Base-by-base conservation (phyloP, 1,140 invertebrate species). In the Aphis craccivora region DNA sequence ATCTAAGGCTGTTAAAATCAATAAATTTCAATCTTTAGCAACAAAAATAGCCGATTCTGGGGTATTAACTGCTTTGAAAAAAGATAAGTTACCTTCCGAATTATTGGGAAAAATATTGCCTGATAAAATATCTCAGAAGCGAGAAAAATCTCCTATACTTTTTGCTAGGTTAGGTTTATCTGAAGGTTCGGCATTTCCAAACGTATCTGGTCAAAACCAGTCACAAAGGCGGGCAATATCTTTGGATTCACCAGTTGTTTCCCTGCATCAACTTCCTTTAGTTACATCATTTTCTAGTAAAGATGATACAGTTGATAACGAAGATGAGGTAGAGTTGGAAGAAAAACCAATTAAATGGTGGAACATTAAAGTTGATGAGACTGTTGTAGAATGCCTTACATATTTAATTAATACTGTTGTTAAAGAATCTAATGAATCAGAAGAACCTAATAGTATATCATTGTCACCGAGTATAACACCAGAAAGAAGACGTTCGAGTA, bases 201-300 rank as follows among this genome's bases (percentile, higher is more conserved):
- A 97, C 94, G 96, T 97, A 76, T 97, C 97, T 95, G 97, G 97
- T 94, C 97, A 97, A 23, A 96, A 96, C 0, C 97, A 97, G 94
- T 98, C 97, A 9, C 97, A 97, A 37, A 96, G 97, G 94, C 96
- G 97, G 94, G 97, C 97, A 0, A 98, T 98, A 95, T 98, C 97
- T 93, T 95, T 98, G 94, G 98, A 98, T 95, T 97, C 97, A 35
- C 97, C 97, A 22, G 97, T 98, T 84, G 97, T 98, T 94, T 97
- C 97, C 35, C 95, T 98, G 40, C 97, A 97, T 95, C 96, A 96
- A 94, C 95, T 98, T 92, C 97, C 97, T 45, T 97, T 97, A n/a
- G 96, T 97, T 94, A 98, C 98, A 95, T 97, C 97, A 0, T 98
- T 98, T 95, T 98, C 97, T 0, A 98, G 97, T 93, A 98, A 98